A percentile compares a stretch with the other conserved stretches of the same genome.
phyloP scores from a whole-genome alignment of 2,113 vertebrate genomes.

The Oostethus manadensis region DNA sequence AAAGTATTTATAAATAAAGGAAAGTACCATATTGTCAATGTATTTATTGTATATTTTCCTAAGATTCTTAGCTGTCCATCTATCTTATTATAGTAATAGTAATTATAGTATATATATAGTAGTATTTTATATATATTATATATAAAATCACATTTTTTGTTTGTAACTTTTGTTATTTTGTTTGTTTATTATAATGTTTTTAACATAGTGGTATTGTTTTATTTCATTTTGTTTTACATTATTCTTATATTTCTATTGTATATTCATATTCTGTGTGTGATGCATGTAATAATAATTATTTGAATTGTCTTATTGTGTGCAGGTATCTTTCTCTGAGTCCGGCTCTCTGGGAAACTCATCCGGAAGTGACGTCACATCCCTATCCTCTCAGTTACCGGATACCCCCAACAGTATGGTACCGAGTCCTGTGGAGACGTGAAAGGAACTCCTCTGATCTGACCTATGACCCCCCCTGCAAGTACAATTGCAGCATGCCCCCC shows the following conservation, averaged over 20 bases:
- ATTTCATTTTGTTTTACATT: too few relatives aligned
- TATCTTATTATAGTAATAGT: too few relatives aligned
- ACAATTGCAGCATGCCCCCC: conserved; percentile 66
- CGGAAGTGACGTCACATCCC: conserved; percentile 88
- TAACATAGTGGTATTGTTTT: too few relatives aligned
- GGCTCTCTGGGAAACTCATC: conserved; percentile 90
- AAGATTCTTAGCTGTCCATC: too few relatives aligned
- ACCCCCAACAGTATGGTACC: conserved; percentile 97
- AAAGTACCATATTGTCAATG: too few relatives aligned
- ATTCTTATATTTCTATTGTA: neutral
- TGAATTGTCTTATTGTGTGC: conserved; percentile 8
- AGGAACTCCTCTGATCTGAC: conserved; percentile 40
- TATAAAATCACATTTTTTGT: too few relatives aligned
- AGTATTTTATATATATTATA: too few relatives aligned
- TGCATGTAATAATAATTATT: neutral
- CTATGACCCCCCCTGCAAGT: conserved; percentile 54
- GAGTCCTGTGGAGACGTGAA: conserved; percentile 98
- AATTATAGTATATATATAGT: too few relatives aligned
- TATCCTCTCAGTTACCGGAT: conserved; percentile 91
- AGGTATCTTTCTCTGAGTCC: conserved; percentile 93
- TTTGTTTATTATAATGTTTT: too few relatives aligned
- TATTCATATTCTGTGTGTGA: neutral
- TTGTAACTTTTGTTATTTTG: too few relatives aligned
- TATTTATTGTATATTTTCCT: too few relatives aligned
- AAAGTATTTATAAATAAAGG: too few relatives aligned